phyloP scores from a whole-genome alignment of 2,888 invertebrate species.

The Zygaena filipendulae region DNA sequence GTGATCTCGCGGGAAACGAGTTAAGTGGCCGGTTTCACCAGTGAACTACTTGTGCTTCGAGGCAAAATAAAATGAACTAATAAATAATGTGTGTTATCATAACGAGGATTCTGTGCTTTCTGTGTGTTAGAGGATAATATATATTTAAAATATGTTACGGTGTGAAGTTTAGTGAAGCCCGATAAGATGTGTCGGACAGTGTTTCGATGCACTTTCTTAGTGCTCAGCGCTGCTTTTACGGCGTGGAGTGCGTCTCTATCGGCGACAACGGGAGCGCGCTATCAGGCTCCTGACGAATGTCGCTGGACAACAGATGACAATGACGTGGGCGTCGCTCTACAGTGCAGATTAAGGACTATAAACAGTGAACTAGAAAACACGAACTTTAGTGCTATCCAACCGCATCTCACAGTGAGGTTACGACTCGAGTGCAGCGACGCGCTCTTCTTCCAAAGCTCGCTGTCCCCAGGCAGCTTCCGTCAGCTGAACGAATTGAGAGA shows the following conservation, averaged over 20 bases:
- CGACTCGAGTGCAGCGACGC: constrained; percentile 84
- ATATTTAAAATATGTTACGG: constrained; percentile 44
- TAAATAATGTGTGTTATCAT: constrained; percentile 33
- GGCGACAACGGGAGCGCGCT: constrained; percentile 68
- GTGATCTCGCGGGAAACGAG: constrained; percentile 63
- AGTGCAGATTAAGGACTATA: constrained; percentile 79
- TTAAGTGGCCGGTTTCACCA: constrained; percentile 49
- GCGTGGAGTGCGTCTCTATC: constrained; percentile 57
- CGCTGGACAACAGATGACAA: constrained; percentile 79
- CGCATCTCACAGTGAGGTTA: constrained; percentile 80
- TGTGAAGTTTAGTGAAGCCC: constrained; percentile 45
- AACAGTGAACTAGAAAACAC: constrained; percentile 86
- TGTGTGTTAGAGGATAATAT: constrained; percentile 42
- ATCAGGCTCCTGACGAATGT: constrained; percentile 85
- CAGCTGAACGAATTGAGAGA: constrained; percentile 80
- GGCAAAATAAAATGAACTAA: constrained; percentile 43
- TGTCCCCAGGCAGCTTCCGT: constrained; percentile 80
- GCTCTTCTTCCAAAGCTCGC: constrained; percentile 82
- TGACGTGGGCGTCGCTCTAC: constrained; percentile 75
- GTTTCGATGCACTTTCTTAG: constrained; percentile 45
- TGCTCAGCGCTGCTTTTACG: constrained; percentile 47
- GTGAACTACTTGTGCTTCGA: constrained; percentile 41
- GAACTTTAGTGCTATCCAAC: constrained; percentile 85
- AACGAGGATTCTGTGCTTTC: constrained; percentile 29
- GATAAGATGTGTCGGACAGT: constrained; percentile 52